Conservation (phyloP, 1,140 invertebrate genomes). For the Saccostrea echinata region DNA sequence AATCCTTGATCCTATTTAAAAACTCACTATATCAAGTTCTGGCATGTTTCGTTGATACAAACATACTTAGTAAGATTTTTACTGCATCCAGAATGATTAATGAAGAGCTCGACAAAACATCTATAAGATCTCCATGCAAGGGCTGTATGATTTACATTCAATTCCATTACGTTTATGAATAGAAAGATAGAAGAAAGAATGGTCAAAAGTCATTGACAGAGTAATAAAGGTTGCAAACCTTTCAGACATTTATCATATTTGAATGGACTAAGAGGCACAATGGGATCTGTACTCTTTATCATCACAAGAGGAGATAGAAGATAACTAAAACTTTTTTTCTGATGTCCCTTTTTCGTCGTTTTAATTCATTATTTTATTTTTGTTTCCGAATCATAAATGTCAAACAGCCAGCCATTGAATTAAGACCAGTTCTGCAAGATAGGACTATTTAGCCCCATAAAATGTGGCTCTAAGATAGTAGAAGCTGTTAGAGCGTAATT, state of each 20-base stretch:
- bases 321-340: neutral
- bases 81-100: too few species aligned
- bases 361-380: neutral
- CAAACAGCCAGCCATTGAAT: neutral
- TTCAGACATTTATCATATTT: neutral
- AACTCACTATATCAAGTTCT: too few species aligned
- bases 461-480: neutral
- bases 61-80: too few species aligned
- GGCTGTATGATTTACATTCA: neutral
- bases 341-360: neutral
- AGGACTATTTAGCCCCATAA: neutral
- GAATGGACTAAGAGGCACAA: neutral
- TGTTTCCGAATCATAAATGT: neutral
- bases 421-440: neutral
- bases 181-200: neutral
- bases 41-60: too few species aligned
- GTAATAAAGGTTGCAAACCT: neutral
- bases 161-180: neutral
- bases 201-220: neutral
- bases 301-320: neutral
- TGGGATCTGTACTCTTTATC: neutral
- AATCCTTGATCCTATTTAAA: too few species aligned
- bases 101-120: too few species aligned
- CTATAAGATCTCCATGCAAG: too few species aligned
- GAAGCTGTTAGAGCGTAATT: constrained; percentile 4